Evolutionary conservation across 2,797 vertebrate genomes (phyloP), one percentile per base, ranked within the genome.

Genomic region (Eptatretus atami): DNA sequence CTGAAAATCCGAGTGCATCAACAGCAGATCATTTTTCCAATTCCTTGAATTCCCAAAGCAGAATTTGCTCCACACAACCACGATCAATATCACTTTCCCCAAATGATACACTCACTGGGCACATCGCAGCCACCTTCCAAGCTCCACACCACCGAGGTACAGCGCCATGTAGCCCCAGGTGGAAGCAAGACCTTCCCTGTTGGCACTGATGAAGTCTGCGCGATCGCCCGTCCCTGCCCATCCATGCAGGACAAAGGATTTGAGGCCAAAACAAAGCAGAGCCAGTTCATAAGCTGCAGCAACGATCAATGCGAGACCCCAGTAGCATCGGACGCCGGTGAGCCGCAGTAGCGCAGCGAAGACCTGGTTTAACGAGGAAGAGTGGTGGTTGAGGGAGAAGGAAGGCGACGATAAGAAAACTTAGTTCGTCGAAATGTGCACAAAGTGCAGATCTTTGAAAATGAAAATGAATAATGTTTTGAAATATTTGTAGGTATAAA

Each of bases 171-270:
- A 92, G 2, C 90, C 90, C 1, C 74, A 64, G 1, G 77, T 68
- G 13, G 92, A 98, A 67, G 86, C 78, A 64, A 98, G 69, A 1
- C 92, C 90, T 69, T 98, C 92, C 68, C 81, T 77, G 76, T 98
- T 98, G 54, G 86, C 85, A 6, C 82, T 75, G 19, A 98, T 65
- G 63, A 92, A 81, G 66, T 78, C 79, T 57, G 15, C 3, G 57
- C 57, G 57, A n/a, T 24, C 57, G 12, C 57, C 77, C 10, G 70
- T 72, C 66, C 83, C 76, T 13, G 83, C 73, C 8, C 70, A 71
- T 2, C 82, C 82, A 11, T 81, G 72, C 63, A 83, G 70, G 64
- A 98, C 71, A 63, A 92, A 82, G 9, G 1, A 55, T 70, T 81
- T 92, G 53, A 98, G 72, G 19, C 74, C 72, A 1, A 82, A 77